Evolutionary conservation across 2,113 vertebrate species (phyloP), one percentile per base, ranked within the genome.

Genomic region (Lamprotornis superbus): DNA sequence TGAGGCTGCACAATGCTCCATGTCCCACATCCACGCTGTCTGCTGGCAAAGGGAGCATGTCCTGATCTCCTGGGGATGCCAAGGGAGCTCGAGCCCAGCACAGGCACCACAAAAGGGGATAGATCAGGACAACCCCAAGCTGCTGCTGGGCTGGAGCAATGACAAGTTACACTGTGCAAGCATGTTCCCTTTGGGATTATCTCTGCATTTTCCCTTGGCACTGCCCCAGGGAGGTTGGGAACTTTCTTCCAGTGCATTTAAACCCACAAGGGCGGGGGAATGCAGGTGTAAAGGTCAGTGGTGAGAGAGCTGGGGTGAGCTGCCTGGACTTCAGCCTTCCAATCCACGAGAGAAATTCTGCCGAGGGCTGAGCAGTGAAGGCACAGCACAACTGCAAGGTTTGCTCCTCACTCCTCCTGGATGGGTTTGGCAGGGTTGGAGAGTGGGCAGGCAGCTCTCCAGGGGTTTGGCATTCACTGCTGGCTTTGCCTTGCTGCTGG

Each of bases 121-220:
- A 2, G 23, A 22, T 20, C 33, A 13, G 64, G 73, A 75, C 30
- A 56, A 7, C 11, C 31, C 33, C 52, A 59, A 3, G 14, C 33
- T 52, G 55, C 59, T 65, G 40, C 27, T 3, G 59, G 75, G 37
- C 14, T 23, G 27, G 22, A 55, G 39, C 52, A 42, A 56, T 0
- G 2, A 27, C 1, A 1, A 73, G 24, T 46, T 49, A 30, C 37
- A 37, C 37, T 0, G 0, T 27, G 49, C 49, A 69, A 69, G 35
- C 5, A 0, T 0, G 0, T 23, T 30, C 8, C 16, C 33, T n/a
- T 55, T 2, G 60, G 44, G 37, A 63, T 84, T 68, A 15, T 1
- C 2, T 33, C 65, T 2, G 10, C 27, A 27, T 82, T 87, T 78
- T 53, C 77, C 91, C 27, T 22, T 11, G 3, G 53, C 35, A 25